These are phyloP conservation scores for Jacana jacana DNA, from an alignment of 2,113 vertebrate species.

Conservation along the genomic window DNA sequence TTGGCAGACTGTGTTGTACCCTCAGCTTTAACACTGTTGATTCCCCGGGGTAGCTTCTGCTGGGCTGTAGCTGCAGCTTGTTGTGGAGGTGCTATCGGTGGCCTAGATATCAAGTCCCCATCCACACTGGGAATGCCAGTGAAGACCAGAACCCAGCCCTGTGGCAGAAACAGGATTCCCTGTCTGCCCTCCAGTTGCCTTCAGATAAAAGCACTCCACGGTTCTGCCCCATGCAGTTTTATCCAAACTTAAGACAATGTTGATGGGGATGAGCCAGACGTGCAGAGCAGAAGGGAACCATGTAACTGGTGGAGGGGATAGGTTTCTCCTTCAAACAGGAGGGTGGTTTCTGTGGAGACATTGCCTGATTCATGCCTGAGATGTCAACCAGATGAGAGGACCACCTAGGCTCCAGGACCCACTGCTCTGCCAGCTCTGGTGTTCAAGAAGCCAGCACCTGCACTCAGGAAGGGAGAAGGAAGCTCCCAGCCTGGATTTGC, in stretches of 20 bases:
- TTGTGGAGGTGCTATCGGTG: not conserved
- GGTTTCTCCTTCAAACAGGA: not conserved
- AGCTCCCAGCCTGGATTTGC: not conserved
- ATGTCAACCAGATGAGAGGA: not conserved
- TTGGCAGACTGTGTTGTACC: not conserved
- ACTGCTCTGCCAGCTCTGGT: not conserved
- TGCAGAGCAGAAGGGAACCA: not conserved
- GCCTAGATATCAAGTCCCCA: not conserved
- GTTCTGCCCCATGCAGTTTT: not conserved
- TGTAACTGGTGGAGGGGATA: not conserved
- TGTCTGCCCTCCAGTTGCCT: not conserved
- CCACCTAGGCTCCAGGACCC: not conserved
- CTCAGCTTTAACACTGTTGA: not conserved
- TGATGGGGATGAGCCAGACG: not conserved
- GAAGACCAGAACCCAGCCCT: not conserved
- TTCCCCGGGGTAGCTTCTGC: not conserved
- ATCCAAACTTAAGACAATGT: not conserved
- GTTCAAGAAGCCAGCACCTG: not conserved
- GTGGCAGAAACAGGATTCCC: not conserved
- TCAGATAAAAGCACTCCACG: fast-evolving
- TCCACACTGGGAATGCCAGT: not conserved
- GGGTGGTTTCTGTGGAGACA: fast-evolving
- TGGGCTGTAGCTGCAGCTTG: not conserved
- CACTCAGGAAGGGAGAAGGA: not conserved
- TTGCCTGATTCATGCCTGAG: not conserved